Conservation (phyloP, 2,797 vertebrate genomes). For the Liparis tanakae region DNA sequence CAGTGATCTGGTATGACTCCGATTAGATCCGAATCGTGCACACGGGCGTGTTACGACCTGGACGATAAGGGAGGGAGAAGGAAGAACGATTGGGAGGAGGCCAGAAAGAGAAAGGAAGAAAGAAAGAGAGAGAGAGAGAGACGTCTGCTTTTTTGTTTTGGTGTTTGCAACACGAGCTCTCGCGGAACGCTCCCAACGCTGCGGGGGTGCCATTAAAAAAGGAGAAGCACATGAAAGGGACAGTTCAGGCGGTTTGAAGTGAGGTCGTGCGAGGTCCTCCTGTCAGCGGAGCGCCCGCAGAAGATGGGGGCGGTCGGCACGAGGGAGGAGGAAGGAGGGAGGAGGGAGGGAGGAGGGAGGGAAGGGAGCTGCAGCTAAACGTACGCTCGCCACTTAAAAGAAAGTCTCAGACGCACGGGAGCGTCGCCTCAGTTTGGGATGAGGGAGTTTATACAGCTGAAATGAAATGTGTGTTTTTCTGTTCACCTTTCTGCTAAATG, state of each 20-base stretch:
- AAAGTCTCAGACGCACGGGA: neutral
- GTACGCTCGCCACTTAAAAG: neutral
- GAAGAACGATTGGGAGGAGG: slow-evolving; percentile 4
- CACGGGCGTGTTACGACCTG: slow-evolving; percentile 91
- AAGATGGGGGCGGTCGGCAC: neutral
- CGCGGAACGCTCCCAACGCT: neutral
- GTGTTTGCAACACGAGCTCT: neutral
- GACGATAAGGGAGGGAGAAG: slow-evolving; percentile 73
- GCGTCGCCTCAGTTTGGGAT: no score
- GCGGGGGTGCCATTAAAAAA: neutral
- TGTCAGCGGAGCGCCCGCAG: neutral
- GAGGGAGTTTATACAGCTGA: no score
- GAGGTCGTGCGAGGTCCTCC: neutral
- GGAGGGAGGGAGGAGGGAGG: no score
- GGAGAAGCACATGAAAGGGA: neutral
- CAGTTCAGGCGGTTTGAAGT: neutral
- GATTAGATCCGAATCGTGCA: slow-evolving; percentile 71
- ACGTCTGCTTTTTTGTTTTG: neutral
- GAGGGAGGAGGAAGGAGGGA: neutral
- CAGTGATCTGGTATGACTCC: slow-evolving; percentile 45
- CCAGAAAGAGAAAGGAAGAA: neutral
- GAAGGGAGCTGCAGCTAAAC: neutral
- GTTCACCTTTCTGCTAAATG: no score
- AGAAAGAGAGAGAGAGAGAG: neutral
- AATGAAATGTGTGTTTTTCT: no score